phyloP scores from a whole-genome alignment of 2,797 vertebrate species.

The Sebastes goodei region DNA sequence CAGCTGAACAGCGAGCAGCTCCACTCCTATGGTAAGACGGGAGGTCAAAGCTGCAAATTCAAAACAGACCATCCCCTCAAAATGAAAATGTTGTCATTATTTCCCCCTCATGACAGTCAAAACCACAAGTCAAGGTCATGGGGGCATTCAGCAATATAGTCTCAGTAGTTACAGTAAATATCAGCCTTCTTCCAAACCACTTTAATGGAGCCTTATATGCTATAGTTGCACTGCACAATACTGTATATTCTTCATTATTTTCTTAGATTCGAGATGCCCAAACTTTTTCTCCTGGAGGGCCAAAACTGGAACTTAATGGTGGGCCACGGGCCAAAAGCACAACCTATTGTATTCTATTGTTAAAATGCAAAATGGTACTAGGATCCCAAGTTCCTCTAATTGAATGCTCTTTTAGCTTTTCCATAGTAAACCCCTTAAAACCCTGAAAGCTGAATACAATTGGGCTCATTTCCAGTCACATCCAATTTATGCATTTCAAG shows the following conservation, averaged over 20 bases:
- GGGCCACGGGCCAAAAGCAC: no score
- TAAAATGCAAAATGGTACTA: no score
- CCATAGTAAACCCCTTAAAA: no score
- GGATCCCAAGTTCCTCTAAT: no score
- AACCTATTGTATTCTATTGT: no score
- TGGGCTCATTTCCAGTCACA: no score
- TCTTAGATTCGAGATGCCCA: neutral
- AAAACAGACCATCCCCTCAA: neutral
- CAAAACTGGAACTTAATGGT: no score
- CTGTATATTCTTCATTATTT: neutral
- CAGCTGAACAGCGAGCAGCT: constrained; percentile 88
- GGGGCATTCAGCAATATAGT: neutral
- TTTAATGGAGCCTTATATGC: neutral
- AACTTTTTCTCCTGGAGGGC: no score
- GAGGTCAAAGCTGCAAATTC: neutral
- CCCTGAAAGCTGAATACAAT: no score
- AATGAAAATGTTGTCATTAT: neutral
- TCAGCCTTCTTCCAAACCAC: neutral
- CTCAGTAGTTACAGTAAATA: neutral
- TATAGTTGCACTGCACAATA: neutral
- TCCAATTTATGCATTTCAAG: no score
- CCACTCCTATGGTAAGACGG: constrained; percentile 88
- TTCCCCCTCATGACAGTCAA: neutral
- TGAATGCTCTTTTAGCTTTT: no score
- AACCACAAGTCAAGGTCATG: neutral